Conservation (phyloP, 2,113 vertebrate genomes). For the Gadus chalcogrammus region DNA sequence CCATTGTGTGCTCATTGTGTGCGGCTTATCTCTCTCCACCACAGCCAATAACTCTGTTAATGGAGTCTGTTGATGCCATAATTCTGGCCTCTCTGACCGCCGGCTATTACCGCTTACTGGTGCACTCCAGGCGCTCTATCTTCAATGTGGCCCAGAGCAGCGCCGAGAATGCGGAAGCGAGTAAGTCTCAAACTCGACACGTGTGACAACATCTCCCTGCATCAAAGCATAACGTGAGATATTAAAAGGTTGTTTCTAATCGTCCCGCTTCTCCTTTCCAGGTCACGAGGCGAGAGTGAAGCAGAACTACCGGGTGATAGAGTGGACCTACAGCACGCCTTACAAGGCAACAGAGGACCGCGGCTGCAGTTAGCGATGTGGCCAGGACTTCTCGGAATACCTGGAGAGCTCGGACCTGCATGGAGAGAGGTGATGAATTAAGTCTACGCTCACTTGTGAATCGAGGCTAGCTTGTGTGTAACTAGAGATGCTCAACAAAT, state of each 20-base stretch:
- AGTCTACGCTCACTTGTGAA: not conserved
- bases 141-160: constrained; percentile 94
- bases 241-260: not conserved
- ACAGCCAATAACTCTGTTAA: constrained; percentile 94
- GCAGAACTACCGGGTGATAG: constrained; percentile 82
- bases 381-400: constrained; percentile 81
- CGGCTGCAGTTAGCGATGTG: constrained; percentile 76
- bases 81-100: constrained; percentile 97
- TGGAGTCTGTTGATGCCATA: constrained; percentile 97
- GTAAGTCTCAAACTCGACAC: constrained; percentile 24
- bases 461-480: not conserved
- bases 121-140: constrained; percentile 95
- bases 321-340: constrained; percentile 89
- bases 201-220: too few relatives aligned
- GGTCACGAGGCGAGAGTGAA: constrained; percentile 81
- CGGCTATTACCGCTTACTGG: constrained; percentile 93
- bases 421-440: not conserved
- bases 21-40: constrained; percentile 55
- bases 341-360: constrained; percentile 73
- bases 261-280: constrained; percentile 59
- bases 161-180: constrained; percentile 73
- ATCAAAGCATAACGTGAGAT: too few relatives aligned
- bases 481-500: constrained; percentile 84
- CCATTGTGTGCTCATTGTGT: constrained; percentile 28
- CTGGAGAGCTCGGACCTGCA: constrained; percentile 70